Percentiles rank a stretch among this genome's conserved stretches.
phyloP scores from a whole-genome alignment of 2,113 vertebrate species.

The Tympanuchus pallidicinctus region DNA sequence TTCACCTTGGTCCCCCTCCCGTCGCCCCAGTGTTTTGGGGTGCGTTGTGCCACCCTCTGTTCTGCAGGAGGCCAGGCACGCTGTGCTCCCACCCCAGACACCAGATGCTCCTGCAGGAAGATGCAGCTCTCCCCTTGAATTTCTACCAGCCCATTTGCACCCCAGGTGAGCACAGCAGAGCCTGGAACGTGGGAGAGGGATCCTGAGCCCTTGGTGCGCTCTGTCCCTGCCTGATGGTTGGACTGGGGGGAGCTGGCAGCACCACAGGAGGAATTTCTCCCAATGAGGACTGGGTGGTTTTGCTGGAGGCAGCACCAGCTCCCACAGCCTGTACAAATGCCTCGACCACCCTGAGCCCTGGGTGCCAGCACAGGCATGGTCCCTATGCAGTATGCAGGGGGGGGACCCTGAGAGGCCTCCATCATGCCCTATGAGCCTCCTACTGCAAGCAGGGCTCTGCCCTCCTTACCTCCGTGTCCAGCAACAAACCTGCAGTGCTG shows the following conservation, averaged over 20 bases:
- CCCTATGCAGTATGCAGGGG: accelerated
- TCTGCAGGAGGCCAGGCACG: not conserved
- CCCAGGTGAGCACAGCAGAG: not conserved
- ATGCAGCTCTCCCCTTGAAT: not conserved
- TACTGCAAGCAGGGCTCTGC: not conserved
- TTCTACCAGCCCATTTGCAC: not conserved
- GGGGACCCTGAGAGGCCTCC: not conserved
- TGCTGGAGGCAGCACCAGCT: not conserved
- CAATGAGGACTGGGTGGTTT: not conserved
- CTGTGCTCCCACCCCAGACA: not conserved
- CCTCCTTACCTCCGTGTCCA: not conserved
- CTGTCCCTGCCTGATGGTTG: not conserved
- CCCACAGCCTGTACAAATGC: not conserved
- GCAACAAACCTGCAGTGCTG: not conserved
- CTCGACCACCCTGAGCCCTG: not conserved
- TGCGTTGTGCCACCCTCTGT: not conserved
- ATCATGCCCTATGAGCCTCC: not conserved
- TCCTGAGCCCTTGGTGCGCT: not conserved
- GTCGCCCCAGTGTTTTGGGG: not conserved
- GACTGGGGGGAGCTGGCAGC: not conserved
- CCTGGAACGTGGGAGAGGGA: not conserved
- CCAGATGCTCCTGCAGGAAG: not conserved
- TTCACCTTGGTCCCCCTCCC: not conserved
- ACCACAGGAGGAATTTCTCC: not conserved
- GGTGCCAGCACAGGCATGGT: not conserved